phyloP scores from a whole-genome alignment of 2,888 invertebrate species.

The Acleris literana region DNA sequence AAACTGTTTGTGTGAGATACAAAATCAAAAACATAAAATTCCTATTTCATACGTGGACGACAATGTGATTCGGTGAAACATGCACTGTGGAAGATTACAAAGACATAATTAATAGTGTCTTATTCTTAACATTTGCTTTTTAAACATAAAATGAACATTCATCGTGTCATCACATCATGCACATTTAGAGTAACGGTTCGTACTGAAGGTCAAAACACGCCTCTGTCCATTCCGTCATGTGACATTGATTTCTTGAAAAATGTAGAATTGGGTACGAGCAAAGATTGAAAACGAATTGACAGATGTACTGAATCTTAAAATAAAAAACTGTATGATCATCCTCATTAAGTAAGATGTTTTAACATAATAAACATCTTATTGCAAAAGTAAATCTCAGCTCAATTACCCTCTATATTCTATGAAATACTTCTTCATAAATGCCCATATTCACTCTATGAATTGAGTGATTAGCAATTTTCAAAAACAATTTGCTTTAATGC shows the following conservation, averaged over 20 bases:
- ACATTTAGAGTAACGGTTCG: conserved; percentile 53
- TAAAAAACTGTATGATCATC: no score
- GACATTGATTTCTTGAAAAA: no score
- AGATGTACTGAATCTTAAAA: no score
- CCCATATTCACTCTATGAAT: no score
- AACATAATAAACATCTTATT: no score
- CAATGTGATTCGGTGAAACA: conserved; percentile 76
- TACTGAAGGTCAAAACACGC: conserved; percentile 50
- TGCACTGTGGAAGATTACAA: conserved; percentile 70
- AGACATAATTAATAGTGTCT: conserved; percentile 27
- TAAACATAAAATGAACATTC: conserved; percentile 16
- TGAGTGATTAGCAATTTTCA: not conserved
- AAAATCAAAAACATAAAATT: conserved; percentile 62
- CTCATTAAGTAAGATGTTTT: no score
- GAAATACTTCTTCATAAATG: no score
- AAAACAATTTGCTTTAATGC: conserved; percentile 1
- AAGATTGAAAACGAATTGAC: no score
- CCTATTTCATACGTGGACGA: conserved; percentile 64
- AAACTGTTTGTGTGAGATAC: conserved; percentile 61
- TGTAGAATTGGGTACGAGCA: no score
- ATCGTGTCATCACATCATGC: conserved; percentile 66
- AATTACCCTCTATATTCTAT: no score
- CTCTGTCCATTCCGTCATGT: not conserved
- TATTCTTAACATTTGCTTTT: conserved; percentile 10
- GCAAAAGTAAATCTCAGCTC: no score